A percentile compares a stretch with the other conserved stretches of the same genome.
Evolutionary conservation across 2,113 vertebrate genomes (phyloP).

Genomic region (Macrotus californicus): DNA sequence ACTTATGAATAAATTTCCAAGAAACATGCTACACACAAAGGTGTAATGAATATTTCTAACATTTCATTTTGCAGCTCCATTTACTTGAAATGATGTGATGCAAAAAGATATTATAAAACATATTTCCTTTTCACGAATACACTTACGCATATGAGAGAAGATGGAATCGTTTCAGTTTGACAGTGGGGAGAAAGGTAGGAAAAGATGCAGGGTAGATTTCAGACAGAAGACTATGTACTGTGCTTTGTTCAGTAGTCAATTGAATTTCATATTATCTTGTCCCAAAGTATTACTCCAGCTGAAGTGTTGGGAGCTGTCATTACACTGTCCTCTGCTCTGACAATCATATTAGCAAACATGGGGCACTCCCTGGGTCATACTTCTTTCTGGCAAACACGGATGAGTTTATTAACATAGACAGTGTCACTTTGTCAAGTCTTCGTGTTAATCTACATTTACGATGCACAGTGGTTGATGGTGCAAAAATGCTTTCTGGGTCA

Average conservation of each 20-base stretch:
- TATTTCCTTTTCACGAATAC: constrained; percentile 67
- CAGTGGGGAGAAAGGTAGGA: background rate
- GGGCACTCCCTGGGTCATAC: constrained; percentile 67
- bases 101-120: constrained; percentile 66
- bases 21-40: constrained; percentile 52
- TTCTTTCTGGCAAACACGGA: constrained; percentile 68
- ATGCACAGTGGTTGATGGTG: background rate
- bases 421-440: constrained; percentile 61
- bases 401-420: constrained; percentile 78
- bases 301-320: constrained; percentile 77
- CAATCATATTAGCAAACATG: constrained; percentile 78
- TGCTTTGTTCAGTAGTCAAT: constrained; percentile 68
- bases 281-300: constrained; percentile 76
- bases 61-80: constrained; percentile 73
- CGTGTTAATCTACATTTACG: constrained; percentile 71
- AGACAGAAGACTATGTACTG: constrained; percentile 40
- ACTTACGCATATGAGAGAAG: constrained; percentile 60
- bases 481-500: background rate
- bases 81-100: constrained; percentile 70
- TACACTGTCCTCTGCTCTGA: constrained; percentile 73
- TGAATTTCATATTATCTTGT: constrained; percentile 76
- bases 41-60: constrained; percentile 30
- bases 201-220: constrained; percentile 62
- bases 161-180: constrained; percentile 70
- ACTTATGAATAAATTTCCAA: constrained; percentile 14